Evolutionary conservation across 2,888 invertebrate genomes (phyloP).

Genomic region (Neelides folsomi): DNA sequence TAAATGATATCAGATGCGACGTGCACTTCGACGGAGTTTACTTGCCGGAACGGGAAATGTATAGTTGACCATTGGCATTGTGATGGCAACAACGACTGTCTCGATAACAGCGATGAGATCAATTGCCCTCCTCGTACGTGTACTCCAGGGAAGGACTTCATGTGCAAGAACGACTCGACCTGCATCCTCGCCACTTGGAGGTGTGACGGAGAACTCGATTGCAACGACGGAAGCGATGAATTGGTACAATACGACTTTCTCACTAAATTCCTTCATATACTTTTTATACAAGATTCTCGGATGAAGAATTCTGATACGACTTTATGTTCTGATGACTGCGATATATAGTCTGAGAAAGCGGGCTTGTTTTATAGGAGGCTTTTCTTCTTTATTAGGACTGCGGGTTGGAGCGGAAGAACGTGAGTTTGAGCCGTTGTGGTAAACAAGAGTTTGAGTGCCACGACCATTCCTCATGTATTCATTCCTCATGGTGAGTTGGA

Average conservation of each 20-base stretch:
- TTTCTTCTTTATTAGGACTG: slow-evolving; percentile 46
- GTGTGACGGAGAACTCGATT: slow-evolving; percentile 79
- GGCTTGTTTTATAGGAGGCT: slow-evolving; percentile 1
- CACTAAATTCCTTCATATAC: background rate
- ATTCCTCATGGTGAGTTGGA: slow-evolving; percentile 50
- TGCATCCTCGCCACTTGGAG: slow-evolving; percentile 69
- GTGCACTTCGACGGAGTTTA: slow-evolving; percentile 81
- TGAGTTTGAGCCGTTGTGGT: slow-evolving; percentile 50
- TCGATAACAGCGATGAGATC: slow-evolving; percentile 67
- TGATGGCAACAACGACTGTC: slow-evolving; percentile 71
- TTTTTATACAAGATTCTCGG: background rate
- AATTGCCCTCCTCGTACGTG: slow-evolving; percentile 60
- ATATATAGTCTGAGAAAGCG: no score
- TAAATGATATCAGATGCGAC: slow-evolving; percentile 58
- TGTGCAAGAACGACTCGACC: slow-evolving; percentile 50
- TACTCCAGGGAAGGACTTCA: slow-evolving; percentile 55
- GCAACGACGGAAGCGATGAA: slow-evolving; percentile 72
- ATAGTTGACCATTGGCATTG: slow-evolving; percentile 76
- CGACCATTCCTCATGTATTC: slow-evolving; percentile 66
- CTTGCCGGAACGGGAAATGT: slow-evolving; percentile 79
- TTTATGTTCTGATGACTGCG: no score
- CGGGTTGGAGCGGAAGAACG: slow-evolving; percentile 38
- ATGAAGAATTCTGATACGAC: no score
- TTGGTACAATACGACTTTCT: slow-evolving; percentile 39
- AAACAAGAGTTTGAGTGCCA: slow-evolving; percentile 63